phyloP scores from a whole-genome alignment of 2,797 vertebrate genomes.

The Coranthus polyacanthus region DNA sequence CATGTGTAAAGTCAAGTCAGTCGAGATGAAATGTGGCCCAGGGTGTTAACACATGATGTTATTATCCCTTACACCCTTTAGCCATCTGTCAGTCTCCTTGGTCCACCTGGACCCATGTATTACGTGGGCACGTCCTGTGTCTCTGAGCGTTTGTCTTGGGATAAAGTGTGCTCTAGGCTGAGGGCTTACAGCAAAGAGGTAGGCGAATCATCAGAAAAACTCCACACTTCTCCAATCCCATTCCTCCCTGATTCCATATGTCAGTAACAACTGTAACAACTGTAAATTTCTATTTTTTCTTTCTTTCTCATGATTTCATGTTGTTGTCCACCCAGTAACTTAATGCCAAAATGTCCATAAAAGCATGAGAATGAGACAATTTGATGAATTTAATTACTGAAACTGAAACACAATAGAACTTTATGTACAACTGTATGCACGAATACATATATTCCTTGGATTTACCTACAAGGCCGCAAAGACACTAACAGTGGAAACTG shows the following conservation, averaged over 20 bases:
- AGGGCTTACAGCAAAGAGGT: slow-evolving; percentile 79
- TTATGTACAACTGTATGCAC: slow-evolving; percentile 1
- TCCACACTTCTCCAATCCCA: slow-evolving; percentile 65
- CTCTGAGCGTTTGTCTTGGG: slow-evolving; percentile 82
- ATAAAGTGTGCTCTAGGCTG: slow-evolving; percentile 82
- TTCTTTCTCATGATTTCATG: slow-evolving; percentile 28
- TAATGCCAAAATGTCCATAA: not conserved
- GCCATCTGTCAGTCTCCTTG: slow-evolving; percentile 81
- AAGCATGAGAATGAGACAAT: slow-evolving; percentile 25
- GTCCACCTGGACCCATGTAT: slow-evolving; percentile 80
- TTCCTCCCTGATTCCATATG: slow-evolving; percentile 55
- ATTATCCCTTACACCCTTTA: slow-evolving; percentile 84
- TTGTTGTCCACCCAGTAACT: slow-evolving; percentile 11
- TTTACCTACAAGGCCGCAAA: slow-evolving; percentile 34
- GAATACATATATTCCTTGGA: slow-evolving; percentile 19
- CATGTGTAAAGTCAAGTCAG: slow-evolving; percentile 64
- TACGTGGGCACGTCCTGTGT: slow-evolving; percentile 68
- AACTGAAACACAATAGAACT: not conserved
- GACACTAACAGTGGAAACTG: not conserved
- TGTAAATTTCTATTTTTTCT: too few relatives aligned
- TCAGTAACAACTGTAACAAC: slow-evolving; percentile 38
- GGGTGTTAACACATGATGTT: slow-evolving; percentile 80
- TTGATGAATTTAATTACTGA: not conserved
- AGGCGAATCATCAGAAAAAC: slow-evolving; percentile 74
- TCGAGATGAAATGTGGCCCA: slow-evolving; percentile 65